Percentiles rank a stretch among this genome's conserved stretches.
These are phyloP conservation scores for Opisthograptis luteolata DNA, from an alignment of 2,888 invertebrate species.

Conservation along the genomic window DNA sequence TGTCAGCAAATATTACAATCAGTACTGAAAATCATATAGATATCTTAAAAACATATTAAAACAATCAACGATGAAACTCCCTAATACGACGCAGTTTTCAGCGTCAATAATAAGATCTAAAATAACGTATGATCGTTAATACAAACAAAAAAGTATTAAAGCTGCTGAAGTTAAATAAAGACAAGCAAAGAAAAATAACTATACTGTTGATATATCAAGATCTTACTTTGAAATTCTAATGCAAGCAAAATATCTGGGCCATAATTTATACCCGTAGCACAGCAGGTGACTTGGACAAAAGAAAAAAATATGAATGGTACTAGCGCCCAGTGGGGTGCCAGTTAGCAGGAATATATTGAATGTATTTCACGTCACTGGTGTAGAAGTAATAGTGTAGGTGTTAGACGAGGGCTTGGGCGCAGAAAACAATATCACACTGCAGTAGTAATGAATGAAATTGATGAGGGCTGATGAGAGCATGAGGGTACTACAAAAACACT, in stretches of 20 bases:
- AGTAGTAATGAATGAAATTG: not conserved
- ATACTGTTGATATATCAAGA: conserved; percentile 25
- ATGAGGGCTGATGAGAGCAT: not conserved
- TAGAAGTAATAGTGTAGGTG: conserved; percentile 27
- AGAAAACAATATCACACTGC: conserved; percentile 9
- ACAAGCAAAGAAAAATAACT: conserved; percentile 3
- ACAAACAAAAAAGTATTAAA: not conserved
- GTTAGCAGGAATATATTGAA: conserved; percentile 38
- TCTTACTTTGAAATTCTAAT: conserved; percentile 33
- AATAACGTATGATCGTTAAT: not conserved
- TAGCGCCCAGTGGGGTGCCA: conserved; percentile 43
- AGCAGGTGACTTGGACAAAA: conserved; percentile 55
- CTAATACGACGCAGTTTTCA: not conserved
- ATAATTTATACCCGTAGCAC: conserved; percentile 57
- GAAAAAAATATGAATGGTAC: conserved; percentile 36
- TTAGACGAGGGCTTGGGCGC: conserved; percentile 14
- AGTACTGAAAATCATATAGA: not conserved
- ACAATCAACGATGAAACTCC: not conserved
- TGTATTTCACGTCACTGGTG: conserved; percentile 21
- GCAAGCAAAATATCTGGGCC: conserved; percentile 45
- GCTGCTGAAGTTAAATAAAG: conserved; percentile 4
- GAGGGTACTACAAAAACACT: not conserved
- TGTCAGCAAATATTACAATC: not conserved
- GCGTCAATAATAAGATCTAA: not conserved
- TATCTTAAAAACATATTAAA: not conserved